Evolutionary conservation across 2,888 invertebrate genomes (phyloP).

Genomic region (Tetrapedia diversipes): DNA sequence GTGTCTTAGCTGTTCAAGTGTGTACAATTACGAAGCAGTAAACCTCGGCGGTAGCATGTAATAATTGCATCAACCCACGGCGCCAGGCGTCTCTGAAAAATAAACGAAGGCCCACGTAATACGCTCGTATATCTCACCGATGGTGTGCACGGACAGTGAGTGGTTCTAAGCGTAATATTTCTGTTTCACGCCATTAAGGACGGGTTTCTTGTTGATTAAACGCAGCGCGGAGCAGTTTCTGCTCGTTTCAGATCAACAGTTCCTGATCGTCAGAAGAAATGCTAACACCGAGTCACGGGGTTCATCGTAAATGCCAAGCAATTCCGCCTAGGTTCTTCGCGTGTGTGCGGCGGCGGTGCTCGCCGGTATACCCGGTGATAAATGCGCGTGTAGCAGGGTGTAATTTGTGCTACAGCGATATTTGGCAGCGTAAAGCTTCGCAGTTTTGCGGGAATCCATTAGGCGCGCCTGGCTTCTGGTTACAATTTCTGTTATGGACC

Average conservation of each 20-base stretch:
- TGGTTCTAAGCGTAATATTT: slow-evolving; percentile 12
- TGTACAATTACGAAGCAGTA: slow-evolving; percentile 58
- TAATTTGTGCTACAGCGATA: slow-evolving; percentile 32
- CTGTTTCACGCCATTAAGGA: slow-evolving; percentile 30
- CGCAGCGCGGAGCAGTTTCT: neutral
- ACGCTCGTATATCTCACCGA: slow-evolving; percentile 24
- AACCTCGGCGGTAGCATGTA: slow-evolving; percentile 57
- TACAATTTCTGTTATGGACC: slow-evolving; percentile 33
- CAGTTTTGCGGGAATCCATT: slow-evolving; percentile 25
- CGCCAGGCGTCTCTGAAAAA: slow-evolving; percentile 23
- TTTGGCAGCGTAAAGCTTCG: slow-evolving; percentile 29
- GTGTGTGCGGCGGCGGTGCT: neutral
- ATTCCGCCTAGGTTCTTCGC: neutral
- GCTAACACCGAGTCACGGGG: neutral
- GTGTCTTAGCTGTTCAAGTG: slow-evolving; percentile 60
- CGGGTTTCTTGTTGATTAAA: slow-evolving; percentile 19
- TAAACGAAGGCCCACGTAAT: neutral
- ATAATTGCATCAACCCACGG: slow-evolving; percentile 54
- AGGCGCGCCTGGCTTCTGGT: too few relatives aligned
- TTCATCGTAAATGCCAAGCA: neutral
- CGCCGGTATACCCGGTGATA: neutral
- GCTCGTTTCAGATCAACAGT: slow-evolving; percentile 6
- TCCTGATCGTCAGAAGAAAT: slow-evolving; percentile 6
- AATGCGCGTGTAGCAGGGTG: slow-evolving; percentile 1
- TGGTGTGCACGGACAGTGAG: slow-evolving; percentile 6